Evolutionary conservation across 1,140 invertebrate species (phyloP).

Genomic region (Melitaea cinxia): DNA sequence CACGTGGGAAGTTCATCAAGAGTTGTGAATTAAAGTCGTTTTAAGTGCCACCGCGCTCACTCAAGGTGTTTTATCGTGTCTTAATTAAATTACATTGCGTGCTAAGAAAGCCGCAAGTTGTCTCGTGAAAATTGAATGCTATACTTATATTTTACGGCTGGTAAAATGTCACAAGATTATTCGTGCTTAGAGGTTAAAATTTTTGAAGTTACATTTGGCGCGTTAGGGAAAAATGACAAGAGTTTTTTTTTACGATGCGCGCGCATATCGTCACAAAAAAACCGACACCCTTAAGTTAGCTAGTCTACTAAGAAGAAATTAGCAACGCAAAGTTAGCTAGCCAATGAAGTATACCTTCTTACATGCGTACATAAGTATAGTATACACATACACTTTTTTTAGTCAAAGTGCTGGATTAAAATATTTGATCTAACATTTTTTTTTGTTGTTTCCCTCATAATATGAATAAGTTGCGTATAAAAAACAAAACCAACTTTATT

Average conservation of each 20-base stretch:
- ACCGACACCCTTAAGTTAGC: no score
- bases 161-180: slow-evolving; percentile 28
- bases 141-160: slow-evolving; percentile 41
- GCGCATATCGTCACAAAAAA: no score
- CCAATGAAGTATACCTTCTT: no score
- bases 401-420: background rate
- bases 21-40: slow-evolving; percentile 60
- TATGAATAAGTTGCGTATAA: background rate
- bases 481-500: background rate
- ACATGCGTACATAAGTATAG: no score
- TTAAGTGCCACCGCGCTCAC: slow-evolving; percentile 59
- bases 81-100: slow-evolving; percentile 77
- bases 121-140: slow-evolving; percentile 29
- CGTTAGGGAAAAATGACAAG: no score
- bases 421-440: background rate
- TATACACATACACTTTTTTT: no score
- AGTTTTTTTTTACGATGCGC: no score
- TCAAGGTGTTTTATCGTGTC: slow-evolving; percentile 62
- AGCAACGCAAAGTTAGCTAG: no score
- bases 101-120: slow-evolving; percentile 58
- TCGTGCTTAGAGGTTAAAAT: slow-evolving; percentile 12
- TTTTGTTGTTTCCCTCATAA: background rate
- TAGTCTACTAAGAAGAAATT: no score
- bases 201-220: no score
- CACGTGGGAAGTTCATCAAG: slow-evolving; percentile 67